Base-by-base conservation (phyloP, 1,140 invertebrate species). In the Theocolax elegans region DNA sequence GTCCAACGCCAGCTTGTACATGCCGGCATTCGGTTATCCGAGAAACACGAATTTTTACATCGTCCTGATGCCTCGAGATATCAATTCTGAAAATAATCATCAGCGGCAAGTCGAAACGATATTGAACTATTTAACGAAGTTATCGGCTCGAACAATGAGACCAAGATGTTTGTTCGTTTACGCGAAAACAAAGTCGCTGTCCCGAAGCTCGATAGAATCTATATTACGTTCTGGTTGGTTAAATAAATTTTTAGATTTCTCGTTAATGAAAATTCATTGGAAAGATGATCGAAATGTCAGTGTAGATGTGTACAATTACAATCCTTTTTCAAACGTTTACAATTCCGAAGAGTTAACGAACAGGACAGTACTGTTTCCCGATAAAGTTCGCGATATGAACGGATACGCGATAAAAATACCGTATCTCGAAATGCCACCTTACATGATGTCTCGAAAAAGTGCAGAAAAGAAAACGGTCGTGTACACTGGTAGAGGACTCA, bases 351-450 rank as follows among this genome's bases (percentile, higher is more conserved):
- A 15, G 3, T 64, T 40, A n/a, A 38, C 13, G 0, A n/a, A 8
- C 2, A 13, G 27, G 6, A 64, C 62, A 9, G 6, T 15, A 9
- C 10, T 64, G 1, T 64, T 64, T 38, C 46, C 62, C 8, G 29
- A 64, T 7, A 51, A 64, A 17, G 19, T 64, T 25, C 4, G 15
- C 13, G 27, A 64, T 7, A 64, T 64, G 48, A 49, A 40, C 1
- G 46, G 62, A 8, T 64, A 35, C 19, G 15, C 29, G 1, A 44
- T 51, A 7, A 64, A 49, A 6, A n/a, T 46, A n/a, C 48, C 62
- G 0, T 64, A 38, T 25, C 38, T 64, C 6, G 35, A 64, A 21
- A 51, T 64, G 13, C 62, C 48, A 25, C 62, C 62, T 9, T 51
- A 51, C 0, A 64, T 51, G 59, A n/a, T n/a, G n/a, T n/a, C n/a